Evolutionary conservation across 2,797 vertebrate genomes (phyloP).

Genomic region (Gobio occitaniae): DNA sequence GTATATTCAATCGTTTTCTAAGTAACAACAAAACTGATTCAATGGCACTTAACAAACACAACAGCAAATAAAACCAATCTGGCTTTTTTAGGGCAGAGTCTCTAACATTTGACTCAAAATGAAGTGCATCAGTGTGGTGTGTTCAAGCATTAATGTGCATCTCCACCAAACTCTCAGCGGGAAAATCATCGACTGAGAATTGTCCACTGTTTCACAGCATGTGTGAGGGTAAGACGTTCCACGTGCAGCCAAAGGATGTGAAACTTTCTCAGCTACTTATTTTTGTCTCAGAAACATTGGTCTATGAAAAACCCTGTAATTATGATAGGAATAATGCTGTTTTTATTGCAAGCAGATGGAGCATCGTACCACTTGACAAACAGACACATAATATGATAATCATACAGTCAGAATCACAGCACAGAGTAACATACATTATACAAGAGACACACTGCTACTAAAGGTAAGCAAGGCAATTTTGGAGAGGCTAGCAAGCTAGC

Average conservation of each 20-base stretch:
- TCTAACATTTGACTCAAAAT: background rate
- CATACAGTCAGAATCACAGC: slow-evolving; percentile 40
- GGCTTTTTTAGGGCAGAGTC: background rate
- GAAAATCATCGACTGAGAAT: background rate
- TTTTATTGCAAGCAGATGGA: slow-evolving; percentile 66
- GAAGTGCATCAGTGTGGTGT: background rate
- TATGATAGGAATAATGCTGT: slow-evolving; percentile 64
- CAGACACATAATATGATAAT: slow-evolving; percentile 46
- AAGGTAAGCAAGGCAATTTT: background rate
- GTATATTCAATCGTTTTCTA: slow-evolving; percentile 16
- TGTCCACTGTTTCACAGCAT: background rate
- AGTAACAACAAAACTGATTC: background rate
- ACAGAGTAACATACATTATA: background rate
- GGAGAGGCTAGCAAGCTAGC: background rate
- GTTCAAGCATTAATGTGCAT: background rate
- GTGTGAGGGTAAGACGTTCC: background rate
- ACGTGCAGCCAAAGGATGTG: background rate
- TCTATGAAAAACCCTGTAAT: slow-evolving; percentile 63
- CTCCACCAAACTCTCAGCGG: background rate
- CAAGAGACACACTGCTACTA: background rate
- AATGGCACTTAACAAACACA: background rate
- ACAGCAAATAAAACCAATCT: background rate
- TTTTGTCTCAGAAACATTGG: slow-evolving; percentile 58
- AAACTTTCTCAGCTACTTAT: slow-evolving; percentile 49
- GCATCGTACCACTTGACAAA: slow-evolving; percentile 57